These are phyloP conservation scores for Sarotherodon lohbergeri DNA, from an alignment of 2,113 vertebrate genomes.

Conservation along the genomic window DNA sequence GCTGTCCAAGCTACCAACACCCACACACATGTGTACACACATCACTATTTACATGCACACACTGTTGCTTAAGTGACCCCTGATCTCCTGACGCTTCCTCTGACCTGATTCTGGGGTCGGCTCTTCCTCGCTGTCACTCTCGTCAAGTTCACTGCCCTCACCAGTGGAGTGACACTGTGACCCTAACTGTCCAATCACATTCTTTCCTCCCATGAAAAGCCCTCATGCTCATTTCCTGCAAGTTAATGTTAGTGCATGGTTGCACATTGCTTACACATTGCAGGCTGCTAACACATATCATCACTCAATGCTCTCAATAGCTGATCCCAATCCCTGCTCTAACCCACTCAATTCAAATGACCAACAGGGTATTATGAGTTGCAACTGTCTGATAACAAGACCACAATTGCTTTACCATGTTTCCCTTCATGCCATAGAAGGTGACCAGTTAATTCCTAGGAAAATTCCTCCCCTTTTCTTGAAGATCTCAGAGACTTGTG, in stretches of 20 bases:
- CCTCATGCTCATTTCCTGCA: accelerated
- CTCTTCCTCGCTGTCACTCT: accelerated
- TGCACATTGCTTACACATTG: neutral
- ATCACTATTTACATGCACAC: neutral
- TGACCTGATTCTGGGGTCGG: neutral
- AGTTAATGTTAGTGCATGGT: neutral
- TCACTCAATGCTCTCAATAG: neutral
- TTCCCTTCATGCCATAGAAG: neutral
- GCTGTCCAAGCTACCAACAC: neutral
- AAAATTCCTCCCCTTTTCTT: neutral
- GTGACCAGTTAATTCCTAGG: neutral
- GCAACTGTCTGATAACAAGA: neutral
- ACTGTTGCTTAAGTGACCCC: neutral
- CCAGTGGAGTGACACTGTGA: neutral
- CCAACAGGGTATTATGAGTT: neutral
- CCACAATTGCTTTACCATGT: neutral
- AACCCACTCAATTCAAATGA: neutral
- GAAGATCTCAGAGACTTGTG: neutral
- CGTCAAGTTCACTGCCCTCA: neutral
- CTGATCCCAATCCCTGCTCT: neutral
- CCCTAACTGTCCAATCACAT: neutral
- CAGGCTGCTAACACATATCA: accelerated
- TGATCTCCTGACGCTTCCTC: neutral
- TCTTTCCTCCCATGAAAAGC: neutral
- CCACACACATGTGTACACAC: neutral